Percentiles rank a stretch among this genome's conserved stretches.
These are phyloP conservation scores for Coleophora flavipennella DNA, from an alignment of 2,888 invertebrate species.

Conservation along the genomic window DNA sequence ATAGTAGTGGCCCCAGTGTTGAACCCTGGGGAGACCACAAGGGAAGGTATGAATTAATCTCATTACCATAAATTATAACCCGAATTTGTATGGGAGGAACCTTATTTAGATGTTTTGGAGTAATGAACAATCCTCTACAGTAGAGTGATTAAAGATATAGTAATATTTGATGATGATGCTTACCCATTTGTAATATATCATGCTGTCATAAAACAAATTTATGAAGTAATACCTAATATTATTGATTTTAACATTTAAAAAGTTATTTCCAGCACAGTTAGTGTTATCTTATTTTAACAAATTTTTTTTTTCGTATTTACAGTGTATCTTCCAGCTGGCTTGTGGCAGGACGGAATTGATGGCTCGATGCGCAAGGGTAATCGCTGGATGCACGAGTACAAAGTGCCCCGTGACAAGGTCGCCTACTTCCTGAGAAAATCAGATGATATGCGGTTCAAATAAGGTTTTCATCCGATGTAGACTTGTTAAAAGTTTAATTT, in stretches of 20 bases:
- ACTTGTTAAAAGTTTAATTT: no score
- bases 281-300: not conserved
- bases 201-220: no score
- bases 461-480: not conserved
- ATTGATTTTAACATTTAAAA: no score
- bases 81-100: no score
- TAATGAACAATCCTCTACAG: no score
- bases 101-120: no score
- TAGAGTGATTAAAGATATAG: no score
- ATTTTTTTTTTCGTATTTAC: slow-evolving; percentile 17
- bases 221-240: no score
- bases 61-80: no score
- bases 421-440: slow-evolving; percentile 90
- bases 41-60: slow-evolving; percentile 77
- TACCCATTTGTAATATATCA: no score
- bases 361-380: slow-evolving; percentile 88
- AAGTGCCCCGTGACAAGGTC: slow-evolving; percentile 83
- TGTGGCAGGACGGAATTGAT: slow-evolving; percentile 94
- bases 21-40: slow-evolving; percentile 76
- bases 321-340: slow-evolving; percentile 92
- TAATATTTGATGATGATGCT: no score
- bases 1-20: slow-evolving; percentile 92
- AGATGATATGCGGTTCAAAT: slow-evolving; percentile 83
- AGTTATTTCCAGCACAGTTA: not conserved
- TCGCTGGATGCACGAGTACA: slow-evolving; percentile 92